phyloP scores from a whole-genome alignment of 2,113 vertebrate genomes.

The Clarias gariepinus region DNA sequence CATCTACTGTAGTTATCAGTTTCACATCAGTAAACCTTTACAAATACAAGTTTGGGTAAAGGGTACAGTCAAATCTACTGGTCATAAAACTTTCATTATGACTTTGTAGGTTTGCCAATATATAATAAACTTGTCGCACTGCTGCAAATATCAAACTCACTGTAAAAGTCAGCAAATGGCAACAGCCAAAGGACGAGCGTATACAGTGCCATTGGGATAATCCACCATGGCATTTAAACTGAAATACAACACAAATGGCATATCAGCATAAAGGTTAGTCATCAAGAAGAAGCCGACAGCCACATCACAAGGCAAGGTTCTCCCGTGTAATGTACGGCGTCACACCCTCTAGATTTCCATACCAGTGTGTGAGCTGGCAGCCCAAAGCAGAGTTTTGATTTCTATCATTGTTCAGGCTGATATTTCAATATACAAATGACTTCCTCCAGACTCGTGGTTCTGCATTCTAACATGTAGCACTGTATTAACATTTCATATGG shows the following conservation, averaged over 20 bases:
- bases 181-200: neutral
- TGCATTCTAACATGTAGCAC: neutral
- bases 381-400: conserved; percentile 45
- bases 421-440: conserved; percentile 74
- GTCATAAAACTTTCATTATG: neutral
- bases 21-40: neutral
- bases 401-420: conserved; percentile 54
- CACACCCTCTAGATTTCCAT: conserved; percentile 65
- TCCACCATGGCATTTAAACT: neutral
- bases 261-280: conserved; percentile 10
- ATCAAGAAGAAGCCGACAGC: conserved; percentile 44
- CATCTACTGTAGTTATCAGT: neutral
- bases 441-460: conserved; percentile 9
- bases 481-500: neutral
- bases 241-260: neutral
- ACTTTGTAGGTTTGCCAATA: neutral
- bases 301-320: conserved; percentile 31
- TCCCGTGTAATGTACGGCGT: conserved; percentile 53
- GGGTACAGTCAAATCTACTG: neutral
- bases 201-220: conserved; percentile 1
- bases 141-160: neutral
- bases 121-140: neutral
- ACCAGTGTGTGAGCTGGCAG: conserved; percentile 55
- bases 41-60: neutral
- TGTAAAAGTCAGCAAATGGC: neutral